Evolutionary conservation across 1,140 invertebrate species (phyloP), one percentile per base, ranked within the genome.

Genomic region (Diabrotica virgifera): DNA sequence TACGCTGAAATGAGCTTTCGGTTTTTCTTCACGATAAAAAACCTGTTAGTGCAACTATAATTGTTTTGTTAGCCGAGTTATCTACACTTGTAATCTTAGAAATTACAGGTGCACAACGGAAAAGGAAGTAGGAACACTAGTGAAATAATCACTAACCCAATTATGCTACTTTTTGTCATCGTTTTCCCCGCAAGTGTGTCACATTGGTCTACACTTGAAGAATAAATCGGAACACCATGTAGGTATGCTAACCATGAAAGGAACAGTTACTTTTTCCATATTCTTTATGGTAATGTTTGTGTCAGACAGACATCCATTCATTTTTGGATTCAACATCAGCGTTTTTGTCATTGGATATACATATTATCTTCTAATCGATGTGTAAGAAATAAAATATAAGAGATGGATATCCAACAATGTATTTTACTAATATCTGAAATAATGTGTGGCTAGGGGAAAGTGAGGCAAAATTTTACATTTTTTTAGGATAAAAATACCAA

Each of bases 61-160:
- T 46, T 46, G 40, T 46, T 46, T 46, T 46, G 40, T 46, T 46
- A 46, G 40, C n/a, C 40, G 40, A 46, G 40, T 46, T 46, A 46
- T 46, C 8, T 46, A 46, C 40, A 46, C 40, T n/a, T 46, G 40
- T 46, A 46, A 46, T 46, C 40, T 46, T 46, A n/a, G 40, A 46
- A 46, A 46, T 46, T 46, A 46, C 40, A 46, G 40, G 8, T 10
- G 40, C 40, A 10, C 5, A 46, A 8, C 40, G 40, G 40, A 46
- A 46, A 46, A 46, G 40, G 40, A 46, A 46, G 40, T 46, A 46
- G n/a, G n/a, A 46, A 46, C 40, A 46, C 40, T 46, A 46, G n/a
- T 46, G 40, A 10, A 46, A 46, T 46, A 46, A 46, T 46, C 40
- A 46, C 40, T 46, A 46, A 46, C 40, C 40, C 40, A 46, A 46